A percentile compares a stretch with the other conserved stretches of the same genome.
Conservation (phyloP, 2,113 vertebrate genomes). For the Onychostoma macrolepis region DNA sequence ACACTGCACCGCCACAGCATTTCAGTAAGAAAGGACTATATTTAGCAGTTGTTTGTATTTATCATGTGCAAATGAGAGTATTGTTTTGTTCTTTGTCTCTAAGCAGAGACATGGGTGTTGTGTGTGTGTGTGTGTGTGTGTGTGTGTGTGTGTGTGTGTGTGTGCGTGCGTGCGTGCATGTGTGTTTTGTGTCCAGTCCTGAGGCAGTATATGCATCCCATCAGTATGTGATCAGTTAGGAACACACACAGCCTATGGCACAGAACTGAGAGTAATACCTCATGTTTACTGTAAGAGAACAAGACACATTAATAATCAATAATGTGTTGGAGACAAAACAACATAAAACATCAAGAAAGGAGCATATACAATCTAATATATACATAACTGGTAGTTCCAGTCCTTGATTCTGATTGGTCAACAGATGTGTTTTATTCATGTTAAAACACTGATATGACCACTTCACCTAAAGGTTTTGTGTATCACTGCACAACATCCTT, state of each 20-base stretch:
- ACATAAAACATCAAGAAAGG: neutral
- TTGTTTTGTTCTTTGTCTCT: too few species aligned
- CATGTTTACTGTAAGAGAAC: neutral
- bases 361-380: neutral
- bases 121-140: neutral
- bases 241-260: neutral
- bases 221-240: conserved; percentile 11
- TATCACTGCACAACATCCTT: too few species aligned
- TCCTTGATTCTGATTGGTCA: too few species aligned
- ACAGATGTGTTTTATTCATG: too few species aligned
- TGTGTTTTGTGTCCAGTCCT: neutral
- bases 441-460: too few species aligned
- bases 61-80: neutral
- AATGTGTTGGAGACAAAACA: neutral
- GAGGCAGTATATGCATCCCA: neutral
- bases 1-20: neutral
- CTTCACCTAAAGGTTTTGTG: too few species aligned
- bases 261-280: neutral
- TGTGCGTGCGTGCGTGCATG: too few species aligned
- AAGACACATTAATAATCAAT: neutral
- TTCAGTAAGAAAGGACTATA: neutral
- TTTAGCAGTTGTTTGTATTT: neutral
- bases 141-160: neutral
- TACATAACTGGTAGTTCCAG: neutral
- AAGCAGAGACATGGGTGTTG: neutral